Evolutionary conservation across 2,888 invertebrate species (phyloP), one percentile per base, ranked within the genome.

Genomic region (Neoitamus cyanurus): DNA sequence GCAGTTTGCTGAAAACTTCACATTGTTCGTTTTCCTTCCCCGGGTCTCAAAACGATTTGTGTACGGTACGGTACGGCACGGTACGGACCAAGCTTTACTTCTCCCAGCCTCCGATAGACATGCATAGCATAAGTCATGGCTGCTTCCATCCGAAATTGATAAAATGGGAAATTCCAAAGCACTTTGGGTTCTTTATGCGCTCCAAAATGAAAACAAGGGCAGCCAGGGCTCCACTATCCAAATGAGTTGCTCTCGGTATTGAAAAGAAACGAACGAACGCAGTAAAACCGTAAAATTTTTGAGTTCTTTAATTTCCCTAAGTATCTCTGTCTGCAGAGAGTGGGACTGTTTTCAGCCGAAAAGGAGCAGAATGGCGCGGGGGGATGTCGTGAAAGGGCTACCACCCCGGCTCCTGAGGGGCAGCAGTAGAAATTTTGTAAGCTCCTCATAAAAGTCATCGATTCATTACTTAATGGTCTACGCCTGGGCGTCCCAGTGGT

Each of bases 391-490:
- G 68, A 9, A 11, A 5, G 20, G 11, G 2, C 28, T 11, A 9
- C 68, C 9, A 25, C 7, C 68, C 28, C 70, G 1, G 31, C 13
- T 70, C 4, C 30, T 25, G 30, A 31, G 15, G 30, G 70, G 58
- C 25, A 31, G 3, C n/a, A 31, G 70, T 28, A 42, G 78, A 42
- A 31, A 42, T 46, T 30, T 48, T 48, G 46, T 31, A n/a, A 78
- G 78, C 28, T 48, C 34, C 28, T 58, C 78, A 78, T 30, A 46
- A 31, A 58, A 78, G 31, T 78, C 78, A 78, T 78, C 78, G 78
- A 78, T 78, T 78, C 78, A 78, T 78, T 78, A 78, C 78, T 78
- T 78, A 78, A 78, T 78, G 78, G 78, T 58, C 58, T 48, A 20
- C 78, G 28, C 42, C 28, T 3, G 58, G 30, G 30, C 25, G 25